A percentile compares a stretch with the other conserved stretches of the same genome.
phyloP scores from a whole-genome alignment of 2,113 vertebrate genomes.

The Muntiacus muntjak region DNA sequence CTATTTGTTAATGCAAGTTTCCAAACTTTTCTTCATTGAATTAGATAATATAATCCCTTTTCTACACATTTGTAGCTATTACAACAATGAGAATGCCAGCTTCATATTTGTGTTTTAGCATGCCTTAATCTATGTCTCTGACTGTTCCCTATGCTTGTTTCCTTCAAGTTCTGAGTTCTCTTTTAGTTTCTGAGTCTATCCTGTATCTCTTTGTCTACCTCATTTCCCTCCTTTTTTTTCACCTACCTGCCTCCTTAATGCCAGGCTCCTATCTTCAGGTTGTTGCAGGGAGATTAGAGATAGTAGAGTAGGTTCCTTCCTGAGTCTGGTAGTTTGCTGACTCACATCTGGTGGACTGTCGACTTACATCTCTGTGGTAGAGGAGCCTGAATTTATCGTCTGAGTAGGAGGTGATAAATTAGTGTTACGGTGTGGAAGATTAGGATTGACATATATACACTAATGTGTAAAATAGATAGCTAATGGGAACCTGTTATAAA shows the following conservation, averaged over 20 bases:
- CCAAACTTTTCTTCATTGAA: background rate
- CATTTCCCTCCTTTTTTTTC: background rate
- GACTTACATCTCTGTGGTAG: background rate
- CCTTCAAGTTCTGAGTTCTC: background rate
- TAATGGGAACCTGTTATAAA: no score
- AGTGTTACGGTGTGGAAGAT: no score
- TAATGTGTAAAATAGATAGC: no score
- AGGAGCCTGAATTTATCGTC: background rate
- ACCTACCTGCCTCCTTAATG: background rate
- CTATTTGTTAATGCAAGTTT: background rate
- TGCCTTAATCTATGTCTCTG: background rate
- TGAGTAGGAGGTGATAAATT: background rate
- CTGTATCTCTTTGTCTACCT: no score
- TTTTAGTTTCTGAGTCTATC: background rate
- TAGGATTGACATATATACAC: no score
- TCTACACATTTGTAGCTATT: background rate
- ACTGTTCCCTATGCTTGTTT: background rate
- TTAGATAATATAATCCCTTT: background rate
- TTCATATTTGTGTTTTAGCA: background rate
- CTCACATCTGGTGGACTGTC: background rate
- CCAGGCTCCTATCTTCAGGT: background rate
- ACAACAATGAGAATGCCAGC: background rate
- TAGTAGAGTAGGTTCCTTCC: background rate
- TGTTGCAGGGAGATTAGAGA: background rate
- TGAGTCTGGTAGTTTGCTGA: background rate